Base-by-base conservation (phyloP, 2,888 invertebrate genomes). In the Itoplectis maculator region DNA sequence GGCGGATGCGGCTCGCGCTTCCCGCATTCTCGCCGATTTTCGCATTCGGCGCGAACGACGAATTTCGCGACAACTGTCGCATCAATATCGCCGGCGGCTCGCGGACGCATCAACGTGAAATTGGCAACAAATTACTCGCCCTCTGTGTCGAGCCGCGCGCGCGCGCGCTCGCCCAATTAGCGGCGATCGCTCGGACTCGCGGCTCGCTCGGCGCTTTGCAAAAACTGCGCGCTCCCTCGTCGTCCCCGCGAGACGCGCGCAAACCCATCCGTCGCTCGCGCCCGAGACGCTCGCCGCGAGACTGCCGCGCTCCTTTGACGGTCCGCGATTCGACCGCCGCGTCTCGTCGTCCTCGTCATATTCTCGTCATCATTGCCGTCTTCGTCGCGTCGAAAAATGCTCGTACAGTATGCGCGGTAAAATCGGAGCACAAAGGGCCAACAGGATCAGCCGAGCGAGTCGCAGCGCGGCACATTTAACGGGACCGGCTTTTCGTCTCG, bases 51-150 rank as follows among this genome's bases (percentile, higher is more conserved):
- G 85, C 84, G 74, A 86, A 86, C 79, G 79, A 63, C 79, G 81
- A 85, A 85, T 82, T n/a, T 85, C 82, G 49, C 59, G 81, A 66
- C 84, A n/a, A n/a, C n/a, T n/a, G n/a, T n/a, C n/a, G n/a, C 85
- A 84, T 85, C 84, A 84, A 85, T 85, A 86, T 84, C 81, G 75
- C 79, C 63, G 59, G 59, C n/a, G n/a, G n/a, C n/a, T n/a, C n/a
- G 72, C 68, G 75, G 79, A 81, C 79, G 85, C 87, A 88, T 89
- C 89, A 87, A 87, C 89, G 89, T 86, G 88, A 90, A 90, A 90
- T 90, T 90, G 90, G 88, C 88, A 91, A 90, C 90, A 91, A 91
- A 91, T 91, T 91, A 90, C 89, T 87, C 87, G 81, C 65, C 82
- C 76, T 84, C 79, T 86, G 85, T 77, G 70, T 76, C 37, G 59